Conservation (phyloP, 2,113 vertebrate species). For the Psammodynastes pulverulentus region DNA sequence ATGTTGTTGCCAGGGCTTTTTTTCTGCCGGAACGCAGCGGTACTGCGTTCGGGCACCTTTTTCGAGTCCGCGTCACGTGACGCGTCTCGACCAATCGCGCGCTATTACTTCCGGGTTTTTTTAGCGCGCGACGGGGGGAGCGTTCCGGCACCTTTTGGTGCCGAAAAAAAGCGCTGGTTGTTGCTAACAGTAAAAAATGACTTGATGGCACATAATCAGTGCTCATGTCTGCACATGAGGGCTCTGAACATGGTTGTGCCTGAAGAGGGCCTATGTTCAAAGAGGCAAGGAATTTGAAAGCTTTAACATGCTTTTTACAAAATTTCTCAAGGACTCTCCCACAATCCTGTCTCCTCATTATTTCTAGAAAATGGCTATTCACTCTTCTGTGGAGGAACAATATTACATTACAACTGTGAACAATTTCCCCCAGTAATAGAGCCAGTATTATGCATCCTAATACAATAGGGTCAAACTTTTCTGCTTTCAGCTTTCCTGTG, state of each 20-base stretch:
- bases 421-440: not conserved
- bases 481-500: slow-evolving; percentile 10
- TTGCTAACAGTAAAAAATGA: not conserved
- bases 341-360: not conserved
- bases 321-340: not conserved
- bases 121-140: too few relatives aligned
- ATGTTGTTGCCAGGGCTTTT: not conserved
- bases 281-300: not conserved
- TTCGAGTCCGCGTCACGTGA: too few relatives aligned
- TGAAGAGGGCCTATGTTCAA: not conserved
- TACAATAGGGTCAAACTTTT: not conserved
- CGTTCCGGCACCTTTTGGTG: too few relatives aligned
- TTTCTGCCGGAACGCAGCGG: too few relatives aligned
- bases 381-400: not conserved
- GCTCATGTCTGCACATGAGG: not conserved
- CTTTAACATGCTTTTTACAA: not conserved
- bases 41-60: too few relatives aligned
- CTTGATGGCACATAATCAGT: not conserved
- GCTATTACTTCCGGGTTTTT: too few relatives aligned
- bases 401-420: not conserved
- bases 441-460: not conserved
- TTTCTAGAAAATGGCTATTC: not conserved
- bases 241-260: not conserved
- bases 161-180: too few relatives aligned
- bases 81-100: too few relatives aligned